Conservation (phyloP, 2,888 invertebrate genomes). For the Cryptocheilus praepositus region DNA sequence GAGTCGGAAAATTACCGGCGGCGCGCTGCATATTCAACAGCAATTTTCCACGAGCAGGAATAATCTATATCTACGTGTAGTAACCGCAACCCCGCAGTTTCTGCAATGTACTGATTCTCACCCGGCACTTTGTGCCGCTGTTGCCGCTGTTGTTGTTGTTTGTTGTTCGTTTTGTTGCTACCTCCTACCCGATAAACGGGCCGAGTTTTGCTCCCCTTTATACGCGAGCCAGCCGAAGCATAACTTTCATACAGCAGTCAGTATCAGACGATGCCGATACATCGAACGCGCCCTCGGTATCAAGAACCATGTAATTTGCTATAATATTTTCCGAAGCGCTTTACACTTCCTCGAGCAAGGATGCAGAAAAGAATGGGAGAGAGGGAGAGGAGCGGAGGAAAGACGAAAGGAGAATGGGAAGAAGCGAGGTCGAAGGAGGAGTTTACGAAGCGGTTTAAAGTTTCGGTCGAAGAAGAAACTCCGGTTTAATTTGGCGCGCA, state of each 20-base stretch:
- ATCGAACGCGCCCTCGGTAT: conserved; percentile 33
- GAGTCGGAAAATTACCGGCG: conserved; percentile 4
- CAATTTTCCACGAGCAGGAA: conserved; percentile 17
- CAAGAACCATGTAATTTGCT: conserved; percentile 25
- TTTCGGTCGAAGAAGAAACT: conserved; percentile 49
- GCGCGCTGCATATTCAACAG: conserved; percentile 23
- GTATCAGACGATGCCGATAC: conserved; percentile 24
- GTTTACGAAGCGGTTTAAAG: conserved; percentile 60
- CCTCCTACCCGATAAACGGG: conserved; percentile 15
- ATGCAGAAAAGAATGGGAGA: conserved; percentile 12
- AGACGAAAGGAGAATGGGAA: background rate
- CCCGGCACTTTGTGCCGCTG: conserved; percentile 10
- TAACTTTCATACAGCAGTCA: conserved; percentile 10
- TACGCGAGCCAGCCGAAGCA: background rate
- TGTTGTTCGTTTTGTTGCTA: no score
- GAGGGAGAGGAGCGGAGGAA: background rate
- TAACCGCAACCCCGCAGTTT: conserved; percentile 23
- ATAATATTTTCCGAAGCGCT: conserved; percentile 46
- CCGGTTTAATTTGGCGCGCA: conserved; percentile 58
- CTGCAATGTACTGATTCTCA: conserved; percentile 28
- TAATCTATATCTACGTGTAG: conserved; percentile 5
- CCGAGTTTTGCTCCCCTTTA: conserved; percentile 13
- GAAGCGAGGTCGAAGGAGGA: conserved; percentile 31
- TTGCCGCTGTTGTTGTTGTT: no score
- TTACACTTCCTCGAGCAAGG: conserved; percentile 44